Conservation (phyloP, 2,113 vertebrate species). For the Amphiprion ocellaris region DNA sequence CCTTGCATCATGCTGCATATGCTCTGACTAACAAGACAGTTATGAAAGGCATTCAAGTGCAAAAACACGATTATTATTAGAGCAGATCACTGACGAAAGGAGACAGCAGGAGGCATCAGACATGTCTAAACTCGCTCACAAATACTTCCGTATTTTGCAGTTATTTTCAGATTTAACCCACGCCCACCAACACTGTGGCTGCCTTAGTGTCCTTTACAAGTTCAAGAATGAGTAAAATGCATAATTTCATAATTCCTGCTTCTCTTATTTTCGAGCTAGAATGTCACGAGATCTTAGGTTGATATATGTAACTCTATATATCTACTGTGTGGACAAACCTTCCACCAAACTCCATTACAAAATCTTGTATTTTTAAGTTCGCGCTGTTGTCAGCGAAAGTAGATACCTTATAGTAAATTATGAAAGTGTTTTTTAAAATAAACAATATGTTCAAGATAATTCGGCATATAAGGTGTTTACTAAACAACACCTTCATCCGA, state of each 20-base stretch:
- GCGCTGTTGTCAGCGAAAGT: accelerated
- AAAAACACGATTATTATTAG: conserved; percentile 54
- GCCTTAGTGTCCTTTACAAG: neutral
- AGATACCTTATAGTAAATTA: accelerated
- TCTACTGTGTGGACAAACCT: neutral
- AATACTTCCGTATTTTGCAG: conserved; percentile 68
- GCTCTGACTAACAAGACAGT: conserved; percentile 44
- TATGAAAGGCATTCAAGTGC: conserved; percentile 49
- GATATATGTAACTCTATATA: neutral
- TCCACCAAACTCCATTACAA: neutral
- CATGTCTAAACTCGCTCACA: conserved; percentile 63
- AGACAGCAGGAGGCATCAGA: conserved; percentile 41
- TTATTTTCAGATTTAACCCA: conserved; percentile 31
- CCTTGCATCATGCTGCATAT: conserved; percentile 9
- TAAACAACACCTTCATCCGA: accelerated
- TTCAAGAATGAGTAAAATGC: neutral
- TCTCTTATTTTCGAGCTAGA: neutral
- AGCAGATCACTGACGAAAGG: conserved; percentile 24
- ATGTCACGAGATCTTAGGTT: neutral
- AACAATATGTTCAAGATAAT: accelerated
- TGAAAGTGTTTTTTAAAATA: accelerated
- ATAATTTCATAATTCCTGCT: neutral
- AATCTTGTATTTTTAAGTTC: conserved; percentile 18
- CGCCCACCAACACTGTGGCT: neutral
- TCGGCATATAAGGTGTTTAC: neutral